phyloP scores from a whole-genome alignment of 2,888 invertebrate species.

The Temnothorax unifasciatus region DNA sequence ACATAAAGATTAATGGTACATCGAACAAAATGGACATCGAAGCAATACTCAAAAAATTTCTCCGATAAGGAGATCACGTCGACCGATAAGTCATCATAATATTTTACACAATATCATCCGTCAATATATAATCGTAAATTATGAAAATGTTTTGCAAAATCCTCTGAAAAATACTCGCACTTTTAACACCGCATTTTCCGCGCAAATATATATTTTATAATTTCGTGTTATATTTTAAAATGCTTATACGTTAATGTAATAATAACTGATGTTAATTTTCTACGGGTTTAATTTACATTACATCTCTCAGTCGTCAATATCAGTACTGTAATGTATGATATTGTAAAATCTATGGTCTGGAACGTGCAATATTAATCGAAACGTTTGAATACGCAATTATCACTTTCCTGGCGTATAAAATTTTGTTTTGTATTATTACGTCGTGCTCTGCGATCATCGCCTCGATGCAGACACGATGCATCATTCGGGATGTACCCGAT shows the following conservation, averaged over 20 bases:
- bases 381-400: constrained; percentile 19
- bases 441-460: neutral
- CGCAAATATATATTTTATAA: constrained; percentile 8
- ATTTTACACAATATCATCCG: neutral
- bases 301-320: neutral
- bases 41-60: neutral
- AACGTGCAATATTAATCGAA: constrained; percentile 14
- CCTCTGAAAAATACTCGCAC: neutral
- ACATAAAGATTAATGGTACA: constrained; percentile 55
- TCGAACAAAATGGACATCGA: constrained; percentile 12
- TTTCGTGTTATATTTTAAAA: neutral
- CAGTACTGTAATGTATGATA: neutral
- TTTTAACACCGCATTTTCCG: neutral
- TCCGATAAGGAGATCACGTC: neutral
- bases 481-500: neutral
- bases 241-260: neutral
- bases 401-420: neutral
- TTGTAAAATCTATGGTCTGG: constrained; percentile 2
- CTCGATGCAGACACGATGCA: neutral
- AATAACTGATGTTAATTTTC: constrained; percentile 21
- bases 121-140: neutral
- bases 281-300: constrained; percentile 12
- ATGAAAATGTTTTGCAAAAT: neutral
- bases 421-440: constrained; percentile 30
- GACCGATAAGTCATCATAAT: constrained; percentile 5